A percentile compares a stretch with the other conserved stretches of the same genome.
These are phyloP conservation scores for Calosoma granatense DNA, from an alignment of 1,140 invertebrate species.

Conservation along the genomic window DNA sequence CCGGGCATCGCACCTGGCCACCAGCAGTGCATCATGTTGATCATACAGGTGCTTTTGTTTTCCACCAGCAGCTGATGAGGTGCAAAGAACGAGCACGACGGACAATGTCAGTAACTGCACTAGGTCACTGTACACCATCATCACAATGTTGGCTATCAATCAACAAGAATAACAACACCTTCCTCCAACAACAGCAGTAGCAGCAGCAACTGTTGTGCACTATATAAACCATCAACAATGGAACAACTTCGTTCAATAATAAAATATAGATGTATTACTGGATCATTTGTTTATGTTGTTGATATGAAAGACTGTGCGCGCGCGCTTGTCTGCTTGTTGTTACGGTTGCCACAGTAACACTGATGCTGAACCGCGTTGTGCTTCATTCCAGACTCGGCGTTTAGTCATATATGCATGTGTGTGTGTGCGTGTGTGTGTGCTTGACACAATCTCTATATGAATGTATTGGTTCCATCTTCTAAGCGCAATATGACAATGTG, in stretches of 20 bases:
- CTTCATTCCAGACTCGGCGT: background rate
- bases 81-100: background rate
- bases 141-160: background rate
- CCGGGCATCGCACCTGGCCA: constrained; percentile 18
- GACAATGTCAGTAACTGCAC: background rate
- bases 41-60: constrained; percentile 11
- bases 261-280: no score
- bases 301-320: background rate
- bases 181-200: no score
- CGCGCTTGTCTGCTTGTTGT: background rate
- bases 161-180: no score
- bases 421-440: background rate
- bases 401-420: background rate
- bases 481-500: no score
- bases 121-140: background rate
- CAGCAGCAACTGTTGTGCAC: no score
- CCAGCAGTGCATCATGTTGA: constrained; percentile 18
- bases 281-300: no score
- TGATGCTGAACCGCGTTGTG: constrained; percentile 1
- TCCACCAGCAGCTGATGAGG: background rate
- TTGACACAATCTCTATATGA: no score
- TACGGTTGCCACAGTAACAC: constrained; percentile 1
- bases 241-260: no score
- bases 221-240: no score
- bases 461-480: no score